phyloP scores from a whole-genome alignment of 2,888 invertebrate species.

The Philereme transversata region DNA sequence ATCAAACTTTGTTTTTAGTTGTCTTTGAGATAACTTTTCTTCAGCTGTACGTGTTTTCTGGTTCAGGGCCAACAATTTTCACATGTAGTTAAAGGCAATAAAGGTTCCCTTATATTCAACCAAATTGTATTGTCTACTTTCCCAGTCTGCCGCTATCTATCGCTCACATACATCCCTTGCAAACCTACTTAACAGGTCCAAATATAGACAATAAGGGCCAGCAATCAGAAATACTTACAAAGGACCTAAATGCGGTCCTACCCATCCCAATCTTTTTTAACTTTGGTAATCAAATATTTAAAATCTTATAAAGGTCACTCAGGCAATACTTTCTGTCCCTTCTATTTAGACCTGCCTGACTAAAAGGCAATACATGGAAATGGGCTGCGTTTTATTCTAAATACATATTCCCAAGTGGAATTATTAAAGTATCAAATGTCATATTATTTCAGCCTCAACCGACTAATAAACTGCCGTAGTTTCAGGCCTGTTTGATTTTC shows the following conservation, averaged over 20 bases:
- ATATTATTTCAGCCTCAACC: constrained; percentile 17
- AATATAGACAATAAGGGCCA: neutral
- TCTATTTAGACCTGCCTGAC: constrained; percentile 25
- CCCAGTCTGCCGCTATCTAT: too few species aligned
- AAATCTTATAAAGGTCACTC: constrained; percentile 32
- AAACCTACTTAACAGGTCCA: too few species aligned
- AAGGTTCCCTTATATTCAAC: too few species aligned
- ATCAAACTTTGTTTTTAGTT: constrained; percentile 22
- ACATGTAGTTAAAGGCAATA: too few species aligned
- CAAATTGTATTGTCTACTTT: too few species aligned
- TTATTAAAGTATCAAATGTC: constrained; percentile 23
- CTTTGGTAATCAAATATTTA: constrained; percentile 30
- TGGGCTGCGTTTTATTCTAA: neutral
- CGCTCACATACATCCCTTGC: too few species aligned
- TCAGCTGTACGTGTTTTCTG: neutral
- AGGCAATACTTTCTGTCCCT: constrained; percentile 26
- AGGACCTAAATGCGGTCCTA: neutral
- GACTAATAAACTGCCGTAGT: constrained; percentile 16
- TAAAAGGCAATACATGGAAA: constrained; percentile 6
- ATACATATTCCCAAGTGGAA: constrained; percentile 20
- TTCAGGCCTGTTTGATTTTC: constrained; percentile 16
- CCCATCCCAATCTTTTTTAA: constrained; percentile 14
- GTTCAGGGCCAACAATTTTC: too few species aligned
- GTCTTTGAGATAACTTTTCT: neutral
- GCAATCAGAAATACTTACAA: neutral